Conservation (phyloP, 2,888 invertebrate genomes). For the Litoditis marina region DNA sequence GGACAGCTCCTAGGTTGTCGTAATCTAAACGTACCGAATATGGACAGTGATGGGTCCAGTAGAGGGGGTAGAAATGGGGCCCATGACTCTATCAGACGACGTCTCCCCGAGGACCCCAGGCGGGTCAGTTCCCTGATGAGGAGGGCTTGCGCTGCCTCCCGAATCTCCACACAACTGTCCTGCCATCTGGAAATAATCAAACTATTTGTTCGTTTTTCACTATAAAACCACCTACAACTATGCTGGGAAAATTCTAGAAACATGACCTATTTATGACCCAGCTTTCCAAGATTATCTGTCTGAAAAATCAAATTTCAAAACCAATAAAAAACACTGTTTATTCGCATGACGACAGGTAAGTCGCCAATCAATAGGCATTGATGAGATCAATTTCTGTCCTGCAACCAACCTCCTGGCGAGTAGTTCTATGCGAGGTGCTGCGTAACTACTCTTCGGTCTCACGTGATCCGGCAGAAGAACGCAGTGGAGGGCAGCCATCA, state of each 20-base stretch:
- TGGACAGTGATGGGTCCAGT: constrained; percentile 64
- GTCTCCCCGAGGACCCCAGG: constrained; percentile 80
- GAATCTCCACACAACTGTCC: constrained; percentile 89
- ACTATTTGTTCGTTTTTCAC: no score
- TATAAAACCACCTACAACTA: background rate
- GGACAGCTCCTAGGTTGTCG: no score
- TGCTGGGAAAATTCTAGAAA: background rate
- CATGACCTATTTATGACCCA: background rate
- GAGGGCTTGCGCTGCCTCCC: constrained; percentile 93
- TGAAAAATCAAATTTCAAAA: no score
- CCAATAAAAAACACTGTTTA: no score
- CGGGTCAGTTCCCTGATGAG: constrained; percentile 86
- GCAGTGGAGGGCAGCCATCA: constrained; percentile 90
- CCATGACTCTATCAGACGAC: constrained; percentile 93
- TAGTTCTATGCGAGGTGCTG: constrained; percentile 94
- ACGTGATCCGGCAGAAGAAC: constrained; percentile 91
- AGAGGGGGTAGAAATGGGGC: constrained; percentile 83
- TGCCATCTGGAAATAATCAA: constrained; percentile 73
- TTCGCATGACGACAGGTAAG: no score
- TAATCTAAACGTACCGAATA: constrained; percentile 58
- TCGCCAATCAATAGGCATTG: no score
- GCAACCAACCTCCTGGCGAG: constrained; percentile 75
- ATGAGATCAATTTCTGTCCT: no score
- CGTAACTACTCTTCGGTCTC: constrained; percentile 71
- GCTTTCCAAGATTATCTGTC: no score